Conservation (phyloP, 2,888 invertebrate species). For the Halocaridina rubra region DNA sequence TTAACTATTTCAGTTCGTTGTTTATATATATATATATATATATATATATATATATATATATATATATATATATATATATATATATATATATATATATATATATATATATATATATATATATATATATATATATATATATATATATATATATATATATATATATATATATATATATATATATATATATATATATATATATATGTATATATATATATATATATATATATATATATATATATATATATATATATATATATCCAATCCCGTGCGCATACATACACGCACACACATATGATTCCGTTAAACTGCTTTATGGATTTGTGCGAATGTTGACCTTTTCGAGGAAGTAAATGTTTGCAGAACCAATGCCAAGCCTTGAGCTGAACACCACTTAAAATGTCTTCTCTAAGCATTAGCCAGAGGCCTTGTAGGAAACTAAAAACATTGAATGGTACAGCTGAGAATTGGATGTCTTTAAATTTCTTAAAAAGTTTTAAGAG, state of each 20-base stretch:
- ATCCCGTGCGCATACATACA: not conserved
- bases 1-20: not conserved
- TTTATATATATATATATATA: not conserved
- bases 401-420: too few species aligned
- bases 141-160: not conserved
- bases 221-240: slow-evolving; percentile 14
- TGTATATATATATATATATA: not conserved
- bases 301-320: not conserved
- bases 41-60: not conserved
- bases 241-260: not conserved
- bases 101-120: slow-evolving; percentile 14
- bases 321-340: too few species aligned
- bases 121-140: slow-evolving; percentile 10
- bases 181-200: slow-evolving; percentile 14
- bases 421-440: too few species aligned
- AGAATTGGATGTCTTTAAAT: too few species aligned
- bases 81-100: not conserved
- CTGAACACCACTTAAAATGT: too few species aligned
- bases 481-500: too few species aligned
- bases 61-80: not conserved
- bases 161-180: slow-evolving; percentile 5
- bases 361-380: too few species aligned
- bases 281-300: not conserved
- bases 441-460: too few species aligned
- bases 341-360: too few species aligned